These are phyloP conservation scores for Caenorhabditis brenneri DNA, from an alignment of 1,140 invertebrate species.

Conservation along the genomic window DNA sequence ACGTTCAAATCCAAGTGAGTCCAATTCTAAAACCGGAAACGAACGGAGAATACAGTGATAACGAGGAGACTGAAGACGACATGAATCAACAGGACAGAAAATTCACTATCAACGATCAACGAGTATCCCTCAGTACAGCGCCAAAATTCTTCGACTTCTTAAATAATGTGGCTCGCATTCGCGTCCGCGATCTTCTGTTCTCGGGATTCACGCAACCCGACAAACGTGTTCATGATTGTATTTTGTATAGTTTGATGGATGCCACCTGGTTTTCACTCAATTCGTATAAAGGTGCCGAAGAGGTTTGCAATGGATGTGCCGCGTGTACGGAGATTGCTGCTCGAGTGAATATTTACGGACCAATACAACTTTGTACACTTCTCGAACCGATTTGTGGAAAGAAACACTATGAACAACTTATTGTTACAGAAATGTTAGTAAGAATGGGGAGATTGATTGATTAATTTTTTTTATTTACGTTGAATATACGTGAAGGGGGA, in stretches of 20 bases:
- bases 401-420: constrained; percentile 8
- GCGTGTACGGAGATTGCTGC: constrained; percentile 10
- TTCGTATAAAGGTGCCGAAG: constrained; percentile 8
- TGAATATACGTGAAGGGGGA: too few species aligned
- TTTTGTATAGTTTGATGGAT: background rate
- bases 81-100: background rate
- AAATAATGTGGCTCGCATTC: constrained; percentile 13
- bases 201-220: background rate
- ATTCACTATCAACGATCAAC: background rate
- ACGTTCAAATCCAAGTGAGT: background rate
- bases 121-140: background rate
- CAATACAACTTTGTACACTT: constrained; percentile 15
- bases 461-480: too few species aligned
- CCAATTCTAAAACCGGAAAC: background rate
- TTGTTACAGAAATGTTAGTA: constrained; percentile 4
- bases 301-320: constrained; percentile 1
- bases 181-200: constrained; percentile 25
- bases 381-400: background rate
- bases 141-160: constrained; percentile 5
- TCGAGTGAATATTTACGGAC: background rate
- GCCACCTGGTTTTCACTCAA: background rate
- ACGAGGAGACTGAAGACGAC: background rate
- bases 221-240: background rate
- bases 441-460: background rate
- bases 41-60: background rate